These are phyloP conservation scores for Cryptus armator DNA, from an alignment of 2,888 invertebrate genomes.

Conservation along the genomic window DNA sequence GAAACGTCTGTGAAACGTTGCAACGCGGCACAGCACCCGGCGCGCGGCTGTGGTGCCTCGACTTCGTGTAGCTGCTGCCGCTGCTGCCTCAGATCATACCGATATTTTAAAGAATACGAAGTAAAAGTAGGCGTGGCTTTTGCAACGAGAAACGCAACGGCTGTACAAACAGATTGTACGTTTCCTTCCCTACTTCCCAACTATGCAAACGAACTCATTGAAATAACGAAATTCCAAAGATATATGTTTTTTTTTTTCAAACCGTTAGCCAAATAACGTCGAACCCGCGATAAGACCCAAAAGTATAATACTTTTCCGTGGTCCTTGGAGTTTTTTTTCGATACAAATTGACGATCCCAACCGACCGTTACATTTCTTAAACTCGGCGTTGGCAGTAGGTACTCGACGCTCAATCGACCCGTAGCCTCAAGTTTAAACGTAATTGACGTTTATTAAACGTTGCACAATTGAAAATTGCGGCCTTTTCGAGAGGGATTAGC, in stretches of 20 bases:
- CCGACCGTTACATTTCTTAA: constrained; percentile 22
- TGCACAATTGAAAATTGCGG: constrained; percentile 75
- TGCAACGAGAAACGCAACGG: constrained; percentile 62
- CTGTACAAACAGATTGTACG: constrained; percentile 73
- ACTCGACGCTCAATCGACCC: constrained; percentile 60
- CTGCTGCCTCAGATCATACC: constrained; percentile 73
- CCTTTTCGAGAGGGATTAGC: constrained; percentile 72
- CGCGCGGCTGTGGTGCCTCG: constrained; percentile 18
- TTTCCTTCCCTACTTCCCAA: constrained; percentile 44
- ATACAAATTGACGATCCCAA: neutral
- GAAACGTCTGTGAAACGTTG: constrained; percentile 77
- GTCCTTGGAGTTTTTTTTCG: neutral
- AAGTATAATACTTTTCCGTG: neutral
- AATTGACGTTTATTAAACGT: constrained; percentile 79
- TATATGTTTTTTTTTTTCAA: neutral
- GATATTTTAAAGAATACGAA: constrained; percentile 79
- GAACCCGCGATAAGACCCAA: constrained; percentile 5
- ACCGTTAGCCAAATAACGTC: neutral
- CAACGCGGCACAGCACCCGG: constrained; percentile 53
- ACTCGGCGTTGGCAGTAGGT: constrained; percentile 12
- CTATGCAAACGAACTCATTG: neutral
- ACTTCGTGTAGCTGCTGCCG: constrained; percentile 31
- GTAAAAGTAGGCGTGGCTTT: constrained; percentile 81
- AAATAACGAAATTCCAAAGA: constrained; percentile 35
- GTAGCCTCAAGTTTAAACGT: constrained; percentile 75